Percentiles rank a stretch among this genome's conserved stretches.
phyloP scores from a whole-genome alignment of 2,113 vertebrate genomes.

The Calyptomena viridis region DNA sequence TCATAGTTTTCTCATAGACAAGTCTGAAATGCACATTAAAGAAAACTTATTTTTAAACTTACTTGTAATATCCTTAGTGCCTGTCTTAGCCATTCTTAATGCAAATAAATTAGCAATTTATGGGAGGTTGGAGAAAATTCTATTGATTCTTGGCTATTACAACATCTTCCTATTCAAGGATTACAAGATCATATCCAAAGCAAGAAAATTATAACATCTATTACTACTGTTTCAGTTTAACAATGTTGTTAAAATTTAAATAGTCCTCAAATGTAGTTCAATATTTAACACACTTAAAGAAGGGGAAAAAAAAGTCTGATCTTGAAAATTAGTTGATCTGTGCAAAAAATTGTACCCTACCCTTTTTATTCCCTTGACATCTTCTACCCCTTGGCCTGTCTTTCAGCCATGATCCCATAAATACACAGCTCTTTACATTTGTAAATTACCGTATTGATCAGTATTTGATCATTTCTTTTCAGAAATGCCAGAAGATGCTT shows the following conservation, averaged over 20 bases:
- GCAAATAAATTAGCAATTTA: background rate
- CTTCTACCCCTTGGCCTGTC: background rate
- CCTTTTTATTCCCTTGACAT: background rate
- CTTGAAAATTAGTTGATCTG: background rate
- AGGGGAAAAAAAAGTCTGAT: background rate
- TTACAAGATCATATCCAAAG: background rate
- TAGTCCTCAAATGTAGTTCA: background rate
- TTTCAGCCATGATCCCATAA: background rate
- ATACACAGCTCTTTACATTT: background rate
- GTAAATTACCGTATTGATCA: background rate
- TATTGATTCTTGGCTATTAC: background rate
- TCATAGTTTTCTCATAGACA: background rate
- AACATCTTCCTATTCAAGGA: background rate
- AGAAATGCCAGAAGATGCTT: background rate
- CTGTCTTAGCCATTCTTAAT: background rate
- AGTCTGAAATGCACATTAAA: background rate
- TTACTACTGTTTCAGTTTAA: background rate
- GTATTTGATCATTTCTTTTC: background rate
- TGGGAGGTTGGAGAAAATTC: background rate
- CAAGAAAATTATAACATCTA: background rate
- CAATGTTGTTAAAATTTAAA: background rate
- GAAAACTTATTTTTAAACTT: background rate
- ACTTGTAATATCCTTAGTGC: background rate
- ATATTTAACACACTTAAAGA: background rate
- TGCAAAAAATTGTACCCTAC: background rate